Evolutionary conservation across 1,140 invertebrate species (phyloP).

Genomic region (Euborellia annulipes): DNA sequence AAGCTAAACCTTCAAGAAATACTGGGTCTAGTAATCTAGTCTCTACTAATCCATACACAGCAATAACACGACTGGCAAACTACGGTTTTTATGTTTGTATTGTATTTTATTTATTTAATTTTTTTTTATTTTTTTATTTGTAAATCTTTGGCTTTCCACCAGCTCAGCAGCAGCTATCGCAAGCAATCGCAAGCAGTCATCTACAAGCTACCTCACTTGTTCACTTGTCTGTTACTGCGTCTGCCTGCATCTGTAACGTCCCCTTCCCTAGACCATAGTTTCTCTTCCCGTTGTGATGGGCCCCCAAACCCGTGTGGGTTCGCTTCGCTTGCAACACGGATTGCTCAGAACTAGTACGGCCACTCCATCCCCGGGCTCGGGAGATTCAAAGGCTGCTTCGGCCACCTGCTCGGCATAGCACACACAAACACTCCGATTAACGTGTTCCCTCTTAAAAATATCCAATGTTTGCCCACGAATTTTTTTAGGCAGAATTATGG

Average conservation of each 20-base stretch:
- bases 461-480: too few species aligned
- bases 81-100: constrained; percentile 4
- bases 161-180: constrained; percentile 12
- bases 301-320: constrained; percentile 10
- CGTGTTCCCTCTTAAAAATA: too few species aligned
- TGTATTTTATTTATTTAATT: too few species aligned
- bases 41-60: constrained; percentile 11
- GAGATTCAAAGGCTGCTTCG: constrained; percentile 12
- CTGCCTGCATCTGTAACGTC: constrained; percentile 3
- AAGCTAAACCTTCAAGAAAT: constrained; percentile 9
- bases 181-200: constrained; percentile 13
- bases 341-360: constrained; percentile 14
- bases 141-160: constrained; percentile 5
- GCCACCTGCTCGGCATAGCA: constrained; percentile 9
- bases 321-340: constrained; percentile 14
- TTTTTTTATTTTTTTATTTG: too few species aligned
- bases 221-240: constrained; percentile 6
- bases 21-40: constrained; percentile 10
- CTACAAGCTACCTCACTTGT: constrained; percentile 14
- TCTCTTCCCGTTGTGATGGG: constrained; percentile 11
- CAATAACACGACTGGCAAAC: constrained; percentile 12
- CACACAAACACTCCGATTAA: constrained; percentile 8
- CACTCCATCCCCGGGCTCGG: constrained; percentile 10
- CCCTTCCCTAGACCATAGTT: constrained; percentile 13
- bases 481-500: too few species aligned